Percentiles rank a stretch among this genome's conserved stretches.
These are phyloP conservation scores for Diarsia brunnea DNA, from an alignment of 2,888 invertebrate species.

Conservation along the genomic window DNA sequence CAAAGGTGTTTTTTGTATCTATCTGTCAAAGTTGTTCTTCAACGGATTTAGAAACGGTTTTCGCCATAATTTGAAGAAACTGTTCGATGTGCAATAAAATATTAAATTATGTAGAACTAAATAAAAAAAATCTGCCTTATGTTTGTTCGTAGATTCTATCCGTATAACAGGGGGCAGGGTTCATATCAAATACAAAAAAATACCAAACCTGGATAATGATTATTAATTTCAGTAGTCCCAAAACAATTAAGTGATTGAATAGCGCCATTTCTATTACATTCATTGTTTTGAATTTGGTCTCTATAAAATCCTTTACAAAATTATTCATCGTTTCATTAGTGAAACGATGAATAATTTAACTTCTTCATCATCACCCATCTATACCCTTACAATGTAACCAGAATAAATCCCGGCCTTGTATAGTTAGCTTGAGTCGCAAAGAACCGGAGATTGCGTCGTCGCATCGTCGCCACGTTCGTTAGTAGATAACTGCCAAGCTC, in stretches of 20 bases:
- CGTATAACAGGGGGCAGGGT: too few species aligned
- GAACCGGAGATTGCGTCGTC: slow-evolving; percentile 62
- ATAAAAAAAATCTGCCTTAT: neutral
- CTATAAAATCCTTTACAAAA: neutral
- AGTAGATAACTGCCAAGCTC: slow-evolving; percentile 38
- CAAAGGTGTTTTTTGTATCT: neutral
- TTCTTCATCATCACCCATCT: neutral
- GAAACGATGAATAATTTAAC: too few species aligned
- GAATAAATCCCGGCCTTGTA: neutral
- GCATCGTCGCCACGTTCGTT: slow-evolving; percentile 62
- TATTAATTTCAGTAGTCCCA: neutral
- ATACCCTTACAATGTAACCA: neutral
- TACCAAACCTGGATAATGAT: too few species aligned
- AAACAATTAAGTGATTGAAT: neutral
- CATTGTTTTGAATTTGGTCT: neutral
- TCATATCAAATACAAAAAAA: too few species aligned
- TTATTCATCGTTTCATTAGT: too few species aligned
- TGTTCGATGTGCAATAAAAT: neutral
- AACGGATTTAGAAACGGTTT: neutral
- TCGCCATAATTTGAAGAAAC: neutral
- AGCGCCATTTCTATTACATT: neutral
- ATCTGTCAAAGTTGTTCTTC: neutral
- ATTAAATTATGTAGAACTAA: neutral
- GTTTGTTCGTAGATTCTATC: too few species aligned
- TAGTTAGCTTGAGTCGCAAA: slow-evolving; percentile 31